Conservation (phyloP, 2,888 invertebrate genomes). For the Mimumesa dahlbomi region DNA sequence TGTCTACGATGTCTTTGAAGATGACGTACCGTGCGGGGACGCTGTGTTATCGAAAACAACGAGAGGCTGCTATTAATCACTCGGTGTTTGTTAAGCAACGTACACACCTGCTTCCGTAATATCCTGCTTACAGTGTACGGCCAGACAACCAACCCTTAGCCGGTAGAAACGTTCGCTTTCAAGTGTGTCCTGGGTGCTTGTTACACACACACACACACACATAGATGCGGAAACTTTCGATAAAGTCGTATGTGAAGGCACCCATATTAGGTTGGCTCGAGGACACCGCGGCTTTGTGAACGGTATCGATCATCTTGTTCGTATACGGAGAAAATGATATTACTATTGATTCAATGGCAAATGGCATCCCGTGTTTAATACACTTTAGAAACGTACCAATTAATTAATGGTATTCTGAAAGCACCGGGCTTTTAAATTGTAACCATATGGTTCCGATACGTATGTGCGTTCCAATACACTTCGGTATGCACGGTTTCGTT, state of each 20-base stretch:
- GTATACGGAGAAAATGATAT: constrained; percentile 26
- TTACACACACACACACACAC: constrained; percentile 19
- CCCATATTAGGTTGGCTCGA: constrained; percentile 35
- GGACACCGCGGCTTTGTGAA: constrained; percentile 21
- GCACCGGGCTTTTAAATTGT: background rate
- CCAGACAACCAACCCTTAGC: constrained; percentile 40
- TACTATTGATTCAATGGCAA: constrained; percentile 14
- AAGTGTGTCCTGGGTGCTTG: constrained; percentile 44
- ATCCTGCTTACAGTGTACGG: constrained; percentile 58
- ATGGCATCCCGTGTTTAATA: constrained; percentile 14
- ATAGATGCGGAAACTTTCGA: constrained; percentile 56
- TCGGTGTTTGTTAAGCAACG: constrained; percentile 78
- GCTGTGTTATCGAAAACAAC: constrained; percentile 74
- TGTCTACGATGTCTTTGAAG: constrained; percentile 66
- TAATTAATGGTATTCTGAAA: constrained; percentile 28
- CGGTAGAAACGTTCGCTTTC: constrained; percentile 40
- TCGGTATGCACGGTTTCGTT: too few relatives aligned
- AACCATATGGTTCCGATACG: too few relatives aligned
- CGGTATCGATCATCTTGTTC: constrained; percentile 49
- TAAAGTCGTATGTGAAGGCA: constrained; percentile 49
- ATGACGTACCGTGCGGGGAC: constrained; percentile 66
- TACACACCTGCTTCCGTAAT: constrained; percentile 77
- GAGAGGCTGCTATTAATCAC: constrained; percentile 76
- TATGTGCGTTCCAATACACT: too few relatives aligned
- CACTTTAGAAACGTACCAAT: constrained; percentile 28